These are phyloP conservation scores for Phodopus roborovskii DNA, from an alignment of 2,113 vertebrate species.

Conservation along the genomic window DNA sequence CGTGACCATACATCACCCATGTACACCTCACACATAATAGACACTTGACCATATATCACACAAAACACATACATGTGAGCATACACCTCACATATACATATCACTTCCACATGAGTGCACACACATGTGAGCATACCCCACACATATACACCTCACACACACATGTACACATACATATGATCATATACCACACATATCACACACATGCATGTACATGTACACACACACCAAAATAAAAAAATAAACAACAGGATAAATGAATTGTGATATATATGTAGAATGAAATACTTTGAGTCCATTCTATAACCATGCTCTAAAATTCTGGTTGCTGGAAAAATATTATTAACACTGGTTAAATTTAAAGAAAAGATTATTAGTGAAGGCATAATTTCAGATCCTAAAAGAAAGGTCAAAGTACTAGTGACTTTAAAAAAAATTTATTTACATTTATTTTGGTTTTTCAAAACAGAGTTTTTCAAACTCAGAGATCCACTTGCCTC, in stretches of 20 bases:
- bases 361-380: background rate
- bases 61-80: background rate
- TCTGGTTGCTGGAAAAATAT: background rate
- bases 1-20: no score
- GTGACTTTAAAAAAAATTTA: background rate
- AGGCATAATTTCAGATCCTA: background rate
- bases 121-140: background rate
- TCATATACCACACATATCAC: background rate
- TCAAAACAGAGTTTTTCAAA: no score
- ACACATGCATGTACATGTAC: background rate
- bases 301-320: background rate
- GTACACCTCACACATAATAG: no score
- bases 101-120: background rate
- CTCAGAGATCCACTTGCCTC: no score
- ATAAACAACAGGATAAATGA: background rate
- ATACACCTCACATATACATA: no score
- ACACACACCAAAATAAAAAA: background rate
- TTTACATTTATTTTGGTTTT: no score
- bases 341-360: background rate
- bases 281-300: conserved; percentile 2
- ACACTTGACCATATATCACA: background rate
- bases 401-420: background rate
- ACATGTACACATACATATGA: background rate
- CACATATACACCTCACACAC: background rate
- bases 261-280: background rate